phyloP scores from a whole-genome alignment of 2,113 vertebrate species.

The Otis tarda region DNA sequence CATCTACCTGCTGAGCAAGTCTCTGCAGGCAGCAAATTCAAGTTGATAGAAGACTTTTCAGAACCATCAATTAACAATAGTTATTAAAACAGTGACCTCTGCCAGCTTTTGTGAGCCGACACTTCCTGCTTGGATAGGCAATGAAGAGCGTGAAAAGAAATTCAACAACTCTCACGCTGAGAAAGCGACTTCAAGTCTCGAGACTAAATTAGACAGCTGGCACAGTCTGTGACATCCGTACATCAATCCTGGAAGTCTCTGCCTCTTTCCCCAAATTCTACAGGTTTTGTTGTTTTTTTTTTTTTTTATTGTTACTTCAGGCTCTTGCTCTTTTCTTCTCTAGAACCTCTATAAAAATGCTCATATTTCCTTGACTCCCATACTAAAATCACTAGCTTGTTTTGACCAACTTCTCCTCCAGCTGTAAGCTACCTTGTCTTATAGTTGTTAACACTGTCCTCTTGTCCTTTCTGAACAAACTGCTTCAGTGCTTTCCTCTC shows the following conservation, averaged over 20 bases:
- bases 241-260: neutral
- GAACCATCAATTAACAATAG: conserved; percentile 58
- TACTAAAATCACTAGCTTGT: neutral
- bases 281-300: neutral
- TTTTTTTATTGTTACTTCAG: neutral
- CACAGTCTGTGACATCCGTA: neutral
- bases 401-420: neutral
- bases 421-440: neutral
- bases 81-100: conserved; percentile 48
- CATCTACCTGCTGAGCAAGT: conserved; percentile 11
- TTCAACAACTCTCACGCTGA: neutral
- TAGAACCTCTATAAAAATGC: neutral
- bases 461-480: neutral
- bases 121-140: conserved; percentile 12
- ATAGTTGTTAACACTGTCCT: neutral
- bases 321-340: neutral
- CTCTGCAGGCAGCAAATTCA: conserved; percentile 29
- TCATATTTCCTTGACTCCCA: neutral
- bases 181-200: neutral
- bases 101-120: conserved; percentile 18
- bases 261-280: neutral
- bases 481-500: neutral
- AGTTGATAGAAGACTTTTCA: conserved; percentile 19
- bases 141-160: conserved; percentile 7
- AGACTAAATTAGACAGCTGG: conserved; percentile 15